Percentiles rank a stretch among this genome's conserved stretches.
Conservation (phyloP, 2,797 vertebrate genomes). For the Mallotus villosus region DNA sequence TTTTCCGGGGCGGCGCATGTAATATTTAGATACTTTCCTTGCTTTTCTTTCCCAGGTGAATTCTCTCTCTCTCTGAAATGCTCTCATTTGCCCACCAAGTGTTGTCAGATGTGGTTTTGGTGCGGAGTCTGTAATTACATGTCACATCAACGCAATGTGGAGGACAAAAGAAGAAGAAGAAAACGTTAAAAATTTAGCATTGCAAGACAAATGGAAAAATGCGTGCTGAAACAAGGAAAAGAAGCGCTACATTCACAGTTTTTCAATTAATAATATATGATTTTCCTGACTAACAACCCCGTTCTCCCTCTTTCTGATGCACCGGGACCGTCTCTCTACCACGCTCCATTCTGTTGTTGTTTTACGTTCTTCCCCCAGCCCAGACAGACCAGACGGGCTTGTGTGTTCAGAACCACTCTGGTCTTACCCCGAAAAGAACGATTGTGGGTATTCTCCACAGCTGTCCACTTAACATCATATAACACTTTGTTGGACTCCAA, state of each 20-base stretch:
- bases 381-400: slow-evolving; percentile 48
- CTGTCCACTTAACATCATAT: slow-evolving; percentile 47
- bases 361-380: slow-evolving; percentile 46
- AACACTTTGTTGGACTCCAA: slow-evolving; percentile 35
- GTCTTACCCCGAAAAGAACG: background rate
- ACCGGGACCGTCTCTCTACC: slow-evolving; percentile 27
- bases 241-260: slow-evolving; percentile 85
- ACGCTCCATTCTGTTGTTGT: slow-evolving; percentile 29
- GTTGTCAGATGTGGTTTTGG: slow-evolving; percentile 97
- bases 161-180: slow-evolving; percentile 62
- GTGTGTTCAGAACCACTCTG: slow-evolving; percentile 49
- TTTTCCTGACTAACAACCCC: slow-evolving; percentile 73
- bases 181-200: slow-evolving; percentile 97
- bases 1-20: slow-evolving; percentile 85
- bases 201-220: slow-evolving; percentile 93
- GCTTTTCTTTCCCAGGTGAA: slow-evolving; percentile 87
- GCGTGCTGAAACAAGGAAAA: slow-evolving; percentile 89
- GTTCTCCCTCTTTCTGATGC: slow-evolving; percentile 35
- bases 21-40: slow-evolving; percentile 90
- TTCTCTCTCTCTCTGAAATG: slow-evolving; percentile 87
- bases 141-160: slow-evolving; percentile 94
- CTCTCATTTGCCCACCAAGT: slow-evolving; percentile 91
- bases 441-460: slow-evolving; percentile 39
- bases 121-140: slow-evolving; percentile 95
- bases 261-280: slow-evolving; percentile 94